These are phyloP conservation scores for Zaprionus kolodkinae DNA, from an alignment of 1,140 invertebrate genomes.

Conservation along the genomic window DNA sequence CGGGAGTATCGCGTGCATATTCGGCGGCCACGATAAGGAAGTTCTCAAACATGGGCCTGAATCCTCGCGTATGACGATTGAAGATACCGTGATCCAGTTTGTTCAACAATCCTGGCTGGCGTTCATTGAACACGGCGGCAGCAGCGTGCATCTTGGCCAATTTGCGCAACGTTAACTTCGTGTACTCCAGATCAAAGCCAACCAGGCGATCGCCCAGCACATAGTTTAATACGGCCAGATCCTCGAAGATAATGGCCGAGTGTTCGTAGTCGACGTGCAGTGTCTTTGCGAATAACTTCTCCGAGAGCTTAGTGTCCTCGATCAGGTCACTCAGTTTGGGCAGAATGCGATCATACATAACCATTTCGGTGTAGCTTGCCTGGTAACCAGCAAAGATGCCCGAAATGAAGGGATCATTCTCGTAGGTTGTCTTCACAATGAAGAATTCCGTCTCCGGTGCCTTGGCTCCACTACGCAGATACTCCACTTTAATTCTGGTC, in stretches of 20 bases:
- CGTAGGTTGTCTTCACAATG: constrained; percentile 77
- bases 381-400: constrained; percentile 67
- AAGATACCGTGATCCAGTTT: constrained; percentile 71
- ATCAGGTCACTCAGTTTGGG: constrained; percentile 61
- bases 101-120: constrained; percentile 49
- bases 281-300: constrained; percentile 74
- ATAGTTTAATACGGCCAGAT: constrained; percentile 85
- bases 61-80: constrained; percentile 64
- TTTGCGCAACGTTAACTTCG: constrained; percentile 85
- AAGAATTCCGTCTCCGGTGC: constrained; percentile 47
- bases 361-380: constrained; percentile 70
- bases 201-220: constrained; percentile 85
- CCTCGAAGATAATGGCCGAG: constrained; percentile 85
- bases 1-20: constrained; percentile 44
- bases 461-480: constrained; percentile 30
- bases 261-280: constrained; percentile 76
- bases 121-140: constrained; percentile 76
- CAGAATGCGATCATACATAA: constrained; percentile 77
- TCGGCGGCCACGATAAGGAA: constrained; percentile 40
- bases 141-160: constrained; percentile 86
- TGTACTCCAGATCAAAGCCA: constrained; percentile 85
- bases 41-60: constrained; percentile 61
- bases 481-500: constrained; percentile 67
- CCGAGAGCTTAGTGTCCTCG: constrained; percentile 46
- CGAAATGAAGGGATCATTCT: constrained; percentile 61